Conservation (phyloP, 1,140 invertebrate genomes). For the Nixonia krombeini region DNA sequence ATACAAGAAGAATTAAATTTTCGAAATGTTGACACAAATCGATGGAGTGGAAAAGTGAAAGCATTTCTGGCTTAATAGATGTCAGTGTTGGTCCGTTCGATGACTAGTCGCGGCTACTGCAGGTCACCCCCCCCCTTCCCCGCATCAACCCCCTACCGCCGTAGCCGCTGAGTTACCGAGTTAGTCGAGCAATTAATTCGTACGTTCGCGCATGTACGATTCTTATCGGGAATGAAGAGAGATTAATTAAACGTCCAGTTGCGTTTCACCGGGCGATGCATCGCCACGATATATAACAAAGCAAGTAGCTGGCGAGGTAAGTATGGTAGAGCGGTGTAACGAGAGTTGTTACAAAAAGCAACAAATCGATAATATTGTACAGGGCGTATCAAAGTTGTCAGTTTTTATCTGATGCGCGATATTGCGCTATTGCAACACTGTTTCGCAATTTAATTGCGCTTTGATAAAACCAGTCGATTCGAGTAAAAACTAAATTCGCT, state of each 20-base stretch:
- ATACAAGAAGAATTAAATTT: no score
- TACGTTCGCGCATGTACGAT: slow-evolving; percentile 47
- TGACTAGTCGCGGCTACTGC: slow-evolving; percentile 22
- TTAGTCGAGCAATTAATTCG: slow-evolving; percentile 47
- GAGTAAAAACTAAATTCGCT: no score
- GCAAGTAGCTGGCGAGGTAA: slow-evolving; percentile 17
- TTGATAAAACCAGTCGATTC: no score
- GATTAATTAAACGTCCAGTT: slow-evolving; percentile 46
- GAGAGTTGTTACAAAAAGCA: neutral
- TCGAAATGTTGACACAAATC: no score
- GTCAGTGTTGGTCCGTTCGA: neutral
- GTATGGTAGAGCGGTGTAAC: neutral
- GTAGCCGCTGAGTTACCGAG: slow-evolving; percentile 37
- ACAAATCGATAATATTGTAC: neutral
- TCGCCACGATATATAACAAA: slow-evolving; percentile 38
- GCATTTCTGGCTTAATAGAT: no score
- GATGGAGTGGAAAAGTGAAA: no score
- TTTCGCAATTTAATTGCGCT: no score
- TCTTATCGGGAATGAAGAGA: slow-evolving; percentile 42
- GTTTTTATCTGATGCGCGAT: no score
- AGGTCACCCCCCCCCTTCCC: slow-evolving; percentile 3
- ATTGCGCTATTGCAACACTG: no score
- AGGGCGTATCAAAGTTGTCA: neutral
- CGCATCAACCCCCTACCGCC: no score
- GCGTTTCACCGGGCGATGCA: slow-evolving; percentile 36